These are phyloP conservation scores for Drosophila takahashii DNA, from an alignment of 1,140 invertebrate species.

Conservation along the genomic window DNA sequence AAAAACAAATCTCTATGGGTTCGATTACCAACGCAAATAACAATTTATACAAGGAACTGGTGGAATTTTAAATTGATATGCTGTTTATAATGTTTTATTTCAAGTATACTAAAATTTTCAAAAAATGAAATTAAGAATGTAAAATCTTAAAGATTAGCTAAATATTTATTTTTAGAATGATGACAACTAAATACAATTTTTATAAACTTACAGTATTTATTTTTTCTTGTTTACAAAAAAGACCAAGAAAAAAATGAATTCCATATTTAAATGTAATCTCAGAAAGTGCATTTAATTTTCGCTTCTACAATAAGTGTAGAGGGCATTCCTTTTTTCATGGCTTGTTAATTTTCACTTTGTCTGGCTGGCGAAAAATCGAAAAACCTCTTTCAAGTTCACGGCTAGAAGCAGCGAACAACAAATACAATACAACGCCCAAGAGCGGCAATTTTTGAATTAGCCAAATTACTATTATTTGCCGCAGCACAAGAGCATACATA, in stretches of 20 bases:
- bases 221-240: not conserved
- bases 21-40: not conserved
- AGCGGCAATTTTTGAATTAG: conserved; percentile 79
- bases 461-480: conserved; percentile 82
- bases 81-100: too few species aligned
- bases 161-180: too few species aligned
- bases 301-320: not conserved
- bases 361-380: conserved; percentile 36
- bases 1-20: not conserved
- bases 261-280: not conserved
- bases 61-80: not conserved
- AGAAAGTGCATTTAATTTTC: conserved; percentile 6
- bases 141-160: too few species aligned
- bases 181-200: too few species aligned
- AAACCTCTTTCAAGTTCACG: conserved; percentile 76
- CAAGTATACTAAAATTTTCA: too few species aligned
- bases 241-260: not conserved
- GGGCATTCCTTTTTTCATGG: conserved; percentile 18
- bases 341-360: conserved; percentile 79
- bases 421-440: conserved; percentile 50
- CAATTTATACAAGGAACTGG: not conserved
- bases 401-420: conserved; percentile 50
- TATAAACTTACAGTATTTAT: not conserved
- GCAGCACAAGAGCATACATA: conserved; percentile 40
- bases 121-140: too few species aligned